Evolutionary conservation across 2,797 vertebrate species (phyloP).

Genomic region (Nyctalus aviator): DNA sequence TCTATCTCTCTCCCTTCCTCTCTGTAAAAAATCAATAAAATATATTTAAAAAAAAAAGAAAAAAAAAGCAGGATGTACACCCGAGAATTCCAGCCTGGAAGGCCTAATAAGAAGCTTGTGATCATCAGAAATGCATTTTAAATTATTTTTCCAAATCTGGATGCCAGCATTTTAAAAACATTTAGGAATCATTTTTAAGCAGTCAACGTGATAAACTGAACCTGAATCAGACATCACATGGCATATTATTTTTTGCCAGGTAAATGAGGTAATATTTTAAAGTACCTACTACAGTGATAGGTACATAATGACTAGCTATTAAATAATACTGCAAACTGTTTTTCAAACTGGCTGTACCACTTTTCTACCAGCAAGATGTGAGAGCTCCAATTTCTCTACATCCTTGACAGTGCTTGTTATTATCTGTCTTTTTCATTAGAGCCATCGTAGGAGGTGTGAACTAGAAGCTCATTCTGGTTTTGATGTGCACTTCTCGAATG

Average conservation of each 20-base stretch:
- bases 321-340: neutral
- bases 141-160: neutral
- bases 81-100: conserved; percentile 32
- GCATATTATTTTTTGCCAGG: neutral
- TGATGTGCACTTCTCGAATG: neutral
- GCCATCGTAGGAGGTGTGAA: neutral
- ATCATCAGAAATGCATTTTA: conserved; percentile 30
- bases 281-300: neutral
- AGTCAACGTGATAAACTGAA: neutral
- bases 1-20: too few species aligned
- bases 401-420: neutral
- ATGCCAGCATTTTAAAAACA: conserved; percentile 35
- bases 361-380: neutral
- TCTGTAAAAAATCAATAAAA: too few species aligned
- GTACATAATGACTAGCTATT: neutral
- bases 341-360: neutral
- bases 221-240: neutral
- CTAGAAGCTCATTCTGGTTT: neutral
- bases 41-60: neutral
- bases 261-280: conserved; percentile 22
- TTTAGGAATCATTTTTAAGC: conserved; percentile 15
- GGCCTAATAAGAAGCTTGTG: neutral
- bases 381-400: neutral
- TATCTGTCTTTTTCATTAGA: neutral
- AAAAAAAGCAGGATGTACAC: conserved; percentile 24